Evolutionary conservation across 2,888 invertebrate genomes (phyloP).

Genomic region (Cryptocephalus primarius): DNA sequence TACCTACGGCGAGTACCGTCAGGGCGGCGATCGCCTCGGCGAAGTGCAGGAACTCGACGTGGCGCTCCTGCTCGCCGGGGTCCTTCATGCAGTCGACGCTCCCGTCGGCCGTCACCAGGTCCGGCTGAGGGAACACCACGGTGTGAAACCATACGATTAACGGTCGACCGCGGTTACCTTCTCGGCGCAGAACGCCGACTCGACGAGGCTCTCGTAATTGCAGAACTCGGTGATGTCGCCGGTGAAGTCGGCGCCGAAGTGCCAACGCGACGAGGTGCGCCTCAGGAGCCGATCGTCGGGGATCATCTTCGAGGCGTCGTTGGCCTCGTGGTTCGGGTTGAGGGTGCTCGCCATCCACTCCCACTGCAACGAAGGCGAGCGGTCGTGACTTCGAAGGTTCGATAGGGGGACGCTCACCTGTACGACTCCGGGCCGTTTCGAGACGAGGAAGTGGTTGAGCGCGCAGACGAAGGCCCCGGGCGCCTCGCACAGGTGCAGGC

Average conservation of each 20-base stretch:
- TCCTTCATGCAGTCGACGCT: slow-evolving; percentile 78
- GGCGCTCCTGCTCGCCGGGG: slow-evolving; percentile 78
- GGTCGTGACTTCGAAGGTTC: too few species aligned
- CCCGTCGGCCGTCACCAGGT: slow-evolving; percentile 84
- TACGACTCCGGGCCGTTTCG: slow-evolving; percentile 39
- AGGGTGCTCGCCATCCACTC: slow-evolving; percentile 77
- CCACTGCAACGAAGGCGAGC: slow-evolving; percentile 46
- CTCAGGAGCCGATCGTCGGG: slow-evolving; percentile 78
- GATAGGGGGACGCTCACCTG: too few species aligned
- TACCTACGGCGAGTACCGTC: slow-evolving; percentile 45
- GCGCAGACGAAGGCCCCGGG: slow-evolving; percentile 92
- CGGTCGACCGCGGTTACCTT: too few species aligned
- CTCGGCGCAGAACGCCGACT: slow-evolving; percentile 27
- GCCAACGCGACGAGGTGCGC: slow-evolving; percentile 69
- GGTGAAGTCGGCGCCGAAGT: slow-evolving; percentile 74
- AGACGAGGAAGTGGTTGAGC: slow-evolving; percentile 69
- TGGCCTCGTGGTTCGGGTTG: slow-evolving; percentile 89
- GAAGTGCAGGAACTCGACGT: slow-evolving; percentile 68
- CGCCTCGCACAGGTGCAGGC: slow-evolving; percentile 92
- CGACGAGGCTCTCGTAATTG: slow-evolving; percentile 55
- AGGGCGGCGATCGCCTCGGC: slow-evolving; percentile 76
- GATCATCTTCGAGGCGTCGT: slow-evolving; percentile 58
- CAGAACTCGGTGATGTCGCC: slow-evolving; percentile 67
- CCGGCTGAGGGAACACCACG: slow-evolving; percentile 37
- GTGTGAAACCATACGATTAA: too few species aligned